Evolutionary conservation across 2,888 invertebrate species (phyloP).

Genomic region (Syritta pipiens): DNA sequence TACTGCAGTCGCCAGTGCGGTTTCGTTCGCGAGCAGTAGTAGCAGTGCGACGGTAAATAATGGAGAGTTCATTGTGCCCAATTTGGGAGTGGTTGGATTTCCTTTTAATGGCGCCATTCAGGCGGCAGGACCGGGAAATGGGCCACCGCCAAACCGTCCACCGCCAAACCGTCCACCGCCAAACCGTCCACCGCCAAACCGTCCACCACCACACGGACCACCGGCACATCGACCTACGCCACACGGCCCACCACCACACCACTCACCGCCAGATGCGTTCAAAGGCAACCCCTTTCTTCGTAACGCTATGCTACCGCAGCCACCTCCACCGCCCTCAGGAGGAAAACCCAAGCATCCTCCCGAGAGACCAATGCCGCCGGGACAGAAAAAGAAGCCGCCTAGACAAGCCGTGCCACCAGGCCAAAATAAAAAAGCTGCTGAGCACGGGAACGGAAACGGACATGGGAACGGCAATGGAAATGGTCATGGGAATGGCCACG

Average conservation of each 20-base stretch:
- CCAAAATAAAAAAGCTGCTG: neutral
- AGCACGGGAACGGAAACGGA: neutral
- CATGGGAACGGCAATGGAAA: neutral
- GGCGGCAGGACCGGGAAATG: too few relatives aligned
- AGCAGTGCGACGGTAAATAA: conserved; percentile 1
- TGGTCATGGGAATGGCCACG: neutral
- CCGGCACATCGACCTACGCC: neutral
- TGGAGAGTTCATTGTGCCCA: conserved; percentile 1
- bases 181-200: too few relatives aligned
- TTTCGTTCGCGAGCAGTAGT: neutral
- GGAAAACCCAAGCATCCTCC: too few relatives aligned
- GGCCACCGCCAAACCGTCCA: too few relatives aligned
- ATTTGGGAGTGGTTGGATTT: too few relatives aligned
- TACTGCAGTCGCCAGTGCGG: neutral
- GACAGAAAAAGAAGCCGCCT: neutral
- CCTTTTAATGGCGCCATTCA: too few relatives aligned
- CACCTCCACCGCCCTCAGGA: too few relatives aligned
- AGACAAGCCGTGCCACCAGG: neutral
- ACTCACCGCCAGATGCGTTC: neutral
- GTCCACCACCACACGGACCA: too few relatives aligned
- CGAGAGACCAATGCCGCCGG: neutral
- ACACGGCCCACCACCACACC: neutral
- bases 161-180: too few relatives aligned
- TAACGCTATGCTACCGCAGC: neutral
- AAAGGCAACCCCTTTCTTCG: neutral